Conservation (phyloP, 2,888 invertebrate genomes). For the Bimastos eiseni region DNA sequence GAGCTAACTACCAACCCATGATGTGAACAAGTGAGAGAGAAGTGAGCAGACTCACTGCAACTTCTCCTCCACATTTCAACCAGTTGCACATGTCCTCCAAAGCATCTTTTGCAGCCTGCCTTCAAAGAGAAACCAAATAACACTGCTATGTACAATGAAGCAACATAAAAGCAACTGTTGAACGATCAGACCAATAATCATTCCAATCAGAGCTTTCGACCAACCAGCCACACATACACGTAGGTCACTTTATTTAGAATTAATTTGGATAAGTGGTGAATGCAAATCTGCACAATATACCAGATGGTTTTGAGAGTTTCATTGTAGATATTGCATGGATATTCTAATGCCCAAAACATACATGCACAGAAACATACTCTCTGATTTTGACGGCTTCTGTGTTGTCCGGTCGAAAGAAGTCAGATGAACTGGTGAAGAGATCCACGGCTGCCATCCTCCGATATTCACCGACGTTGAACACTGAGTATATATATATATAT, state of each 20-base stretch:
- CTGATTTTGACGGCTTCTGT: slow-evolving; percentile 92
- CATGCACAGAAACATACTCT: slow-evolving; percentile 63
- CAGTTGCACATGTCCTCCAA: slow-evolving; percentile 91
- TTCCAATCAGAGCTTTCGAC: neutral
- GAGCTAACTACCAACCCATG: too few species aligned
- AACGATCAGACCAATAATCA: neutral
- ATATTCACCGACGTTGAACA: slow-evolving; percentile 98
- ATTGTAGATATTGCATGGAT: neutral
- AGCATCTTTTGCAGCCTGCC: slow-evolving; percentile 84
- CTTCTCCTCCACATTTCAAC: slow-evolving; percentile 80
- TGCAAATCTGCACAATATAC: neutral
- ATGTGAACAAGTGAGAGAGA: neutral
- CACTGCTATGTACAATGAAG: neutral
- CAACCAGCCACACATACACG: neutral
- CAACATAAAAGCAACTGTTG: neutral
- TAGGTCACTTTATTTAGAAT: neutral
- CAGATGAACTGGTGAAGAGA: slow-evolving; percentile 90
- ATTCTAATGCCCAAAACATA: too few species aligned
- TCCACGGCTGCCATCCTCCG: slow-evolving; percentile 90
- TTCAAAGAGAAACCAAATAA: slow-evolving; percentile 1
- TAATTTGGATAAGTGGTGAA: neutral
- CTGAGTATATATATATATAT: too few species aligned
- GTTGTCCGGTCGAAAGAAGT: slow-evolving; percentile 95
- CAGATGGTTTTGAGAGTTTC: neutral
- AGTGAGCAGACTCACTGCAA: slow-evolving; percentile 68